Base-by-base conservation (phyloP, 2,113 vertebrate genomes). In the Actenoides lindsayi region DNA sequence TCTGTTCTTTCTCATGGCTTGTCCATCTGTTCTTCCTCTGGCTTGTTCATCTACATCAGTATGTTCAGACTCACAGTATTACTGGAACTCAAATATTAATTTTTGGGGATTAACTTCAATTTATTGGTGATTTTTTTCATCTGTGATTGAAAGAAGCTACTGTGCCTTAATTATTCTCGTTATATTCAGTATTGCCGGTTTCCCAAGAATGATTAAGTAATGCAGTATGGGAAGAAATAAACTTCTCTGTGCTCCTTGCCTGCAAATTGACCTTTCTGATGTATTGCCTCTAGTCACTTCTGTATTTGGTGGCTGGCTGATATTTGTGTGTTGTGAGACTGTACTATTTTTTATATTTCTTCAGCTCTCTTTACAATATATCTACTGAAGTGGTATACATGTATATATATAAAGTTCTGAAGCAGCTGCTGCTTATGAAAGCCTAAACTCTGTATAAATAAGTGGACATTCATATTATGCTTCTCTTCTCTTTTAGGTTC, bases 401-500 rank as follows among this genome's bases (percentile, higher is more conserved):
- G 33, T 35, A 14, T 57, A 41, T 46, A 37, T 37, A 37, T 37
- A 37, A 41, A 59, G 57, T 64, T 77, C 64, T 42, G 64, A 85
- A 67, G 25, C 30, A 76, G 48, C 48, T 86, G 30, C 69, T 71
- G 23, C 42, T 82, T 54, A 11, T 68, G 70, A 90, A 92, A 79
- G 30, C 75, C 48, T 88, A 46, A 75, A 64, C 39, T 59, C 24
- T 70, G 31, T 31, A 20, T 76, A 64, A 83, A 57, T 68, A 12
- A 2, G 4, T 57, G 24, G 5, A 23, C 4, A 5, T 60, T 90
- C 27, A 35, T 76, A 27, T 53, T 87, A 35, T 56, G 24, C 27
- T 46, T 51, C 14, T 90, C 64, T 78, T 68, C n/a, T 89, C 9
- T 91, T 97, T 85, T 90, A 99, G 98, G 87, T 90, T 78, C 92